Conservation (phyloP, 2,113 vertebrate genomes). For the Gobius niger region DNA sequence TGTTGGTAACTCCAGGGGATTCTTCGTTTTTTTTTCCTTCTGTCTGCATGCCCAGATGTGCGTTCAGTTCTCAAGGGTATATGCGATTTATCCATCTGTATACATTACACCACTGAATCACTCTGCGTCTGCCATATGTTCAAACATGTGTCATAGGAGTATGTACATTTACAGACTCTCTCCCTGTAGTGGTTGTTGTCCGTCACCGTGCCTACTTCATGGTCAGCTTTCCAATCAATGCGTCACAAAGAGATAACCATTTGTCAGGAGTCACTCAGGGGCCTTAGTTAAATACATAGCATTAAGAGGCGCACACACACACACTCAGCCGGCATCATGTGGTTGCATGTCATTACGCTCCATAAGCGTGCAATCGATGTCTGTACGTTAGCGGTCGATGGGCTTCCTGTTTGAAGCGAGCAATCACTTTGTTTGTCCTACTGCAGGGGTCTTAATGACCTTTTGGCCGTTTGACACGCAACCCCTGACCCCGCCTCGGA, state of each 20-base stretch:
- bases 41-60: neutral
- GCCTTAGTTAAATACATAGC: neutral
- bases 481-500: constrained; percentile 4
- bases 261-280: neutral
- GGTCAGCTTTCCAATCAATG: no score
- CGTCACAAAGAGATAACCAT: neutral
- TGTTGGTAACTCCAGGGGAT: neutral
- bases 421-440: constrained; percentile 15
- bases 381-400: constrained; percentile 44
- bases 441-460: constrained; percentile 26
- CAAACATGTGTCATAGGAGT: constrained; percentile 2
- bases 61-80: neutral
- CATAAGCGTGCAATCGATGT: constrained; percentile 28
- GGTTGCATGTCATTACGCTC: constrained; percentile 16
- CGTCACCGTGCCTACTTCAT: no score
- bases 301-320: neutral
- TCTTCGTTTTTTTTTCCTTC: neutral
- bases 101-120: neutral
- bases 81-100: neutral
- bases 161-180: neutral
- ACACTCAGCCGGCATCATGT: neutral
- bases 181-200: no score
- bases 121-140: neutral
- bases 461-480: constrained; percentile 23
- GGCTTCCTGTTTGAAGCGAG: constrained; percentile 44